Evolutionary conservation across 2,888 invertebrate genomes (phyloP).

Genomic region (Allacma fusca): DNA sequence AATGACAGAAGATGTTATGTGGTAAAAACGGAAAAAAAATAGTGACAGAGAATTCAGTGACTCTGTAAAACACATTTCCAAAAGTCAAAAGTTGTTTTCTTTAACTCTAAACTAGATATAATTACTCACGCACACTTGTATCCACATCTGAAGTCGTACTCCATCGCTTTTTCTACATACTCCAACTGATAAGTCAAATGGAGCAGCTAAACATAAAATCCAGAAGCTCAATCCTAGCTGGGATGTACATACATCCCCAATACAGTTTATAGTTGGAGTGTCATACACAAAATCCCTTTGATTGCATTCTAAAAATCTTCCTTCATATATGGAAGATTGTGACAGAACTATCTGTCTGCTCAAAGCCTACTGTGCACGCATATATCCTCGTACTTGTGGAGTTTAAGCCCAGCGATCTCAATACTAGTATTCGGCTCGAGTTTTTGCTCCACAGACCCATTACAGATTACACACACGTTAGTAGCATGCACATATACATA

Average conservation of each 20-base stretch:
- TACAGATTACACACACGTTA: slow-evolving; percentile 3
- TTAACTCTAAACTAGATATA: slow-evolving; percentile 36
- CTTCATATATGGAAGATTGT: no score
- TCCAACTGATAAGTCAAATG: not conserved
- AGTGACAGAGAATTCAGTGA: slow-evolving; percentile 19
- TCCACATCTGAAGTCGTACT: slow-evolving; percentile 30
- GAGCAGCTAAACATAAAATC: not conserved
- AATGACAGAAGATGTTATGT: not conserved
- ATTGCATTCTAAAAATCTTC: not conserved
- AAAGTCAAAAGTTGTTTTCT: slow-evolving; percentile 43
- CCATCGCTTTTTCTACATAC: not conserved
- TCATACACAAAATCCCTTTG: not conserved
- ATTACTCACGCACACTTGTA: slow-evolving; percentile 40
- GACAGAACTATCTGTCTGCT: no score
- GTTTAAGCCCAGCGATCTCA: no score
- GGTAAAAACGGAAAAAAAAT: not conserved
- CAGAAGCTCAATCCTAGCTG: not conserved
- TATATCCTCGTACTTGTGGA: no score
- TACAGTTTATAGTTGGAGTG: not conserved
- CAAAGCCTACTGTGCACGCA: no score
- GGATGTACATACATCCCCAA: not conserved
- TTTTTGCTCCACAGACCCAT: no score
- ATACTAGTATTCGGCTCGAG: no score
- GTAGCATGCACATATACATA: not conserved
- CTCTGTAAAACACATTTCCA: slow-evolving; percentile 40